Evolutionary conservation across 2,797 vertebrate species (phyloP).

Genomic region (Arctocebus calabarensis): DNA sequence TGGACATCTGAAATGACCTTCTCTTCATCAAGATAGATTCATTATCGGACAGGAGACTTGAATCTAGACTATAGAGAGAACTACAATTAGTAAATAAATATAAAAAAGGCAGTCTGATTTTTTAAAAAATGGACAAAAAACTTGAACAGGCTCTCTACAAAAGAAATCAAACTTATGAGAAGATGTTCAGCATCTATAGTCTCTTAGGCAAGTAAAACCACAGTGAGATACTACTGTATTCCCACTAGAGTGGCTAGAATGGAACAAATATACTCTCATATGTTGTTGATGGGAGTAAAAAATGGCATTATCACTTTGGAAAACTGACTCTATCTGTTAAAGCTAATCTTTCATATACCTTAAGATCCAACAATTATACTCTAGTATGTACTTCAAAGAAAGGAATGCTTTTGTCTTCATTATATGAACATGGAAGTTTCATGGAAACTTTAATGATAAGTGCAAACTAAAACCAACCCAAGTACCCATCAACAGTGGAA

Average conservation of each 20-base stretch:
- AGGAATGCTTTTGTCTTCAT: not conserved
- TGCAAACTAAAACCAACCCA: not conserved
- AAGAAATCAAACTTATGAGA: not conserved
- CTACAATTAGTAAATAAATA: not conserved
- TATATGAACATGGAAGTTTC: not conserved
- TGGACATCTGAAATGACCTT: slow-evolving; percentile 2
- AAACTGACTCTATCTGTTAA: not conserved
- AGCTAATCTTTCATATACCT: not conserved
- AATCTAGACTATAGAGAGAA: not conserved
- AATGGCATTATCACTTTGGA: not conserved
- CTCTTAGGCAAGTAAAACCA: not conserved
- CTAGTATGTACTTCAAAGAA: not conserved
- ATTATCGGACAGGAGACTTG: not conserved
- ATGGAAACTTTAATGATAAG: not conserved
- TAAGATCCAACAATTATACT: not conserved
- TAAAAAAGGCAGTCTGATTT: not conserved
- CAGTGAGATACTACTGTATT: too few relatives aligned
- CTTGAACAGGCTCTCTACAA: not conserved
- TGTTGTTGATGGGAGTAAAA: not conserved
- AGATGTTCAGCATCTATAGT: not conserved
- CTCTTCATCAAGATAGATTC: not conserved
- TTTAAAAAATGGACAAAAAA: not conserved
- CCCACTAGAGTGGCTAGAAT: not conserved
- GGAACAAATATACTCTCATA: too few relatives aligned
- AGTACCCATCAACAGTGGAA: not conserved